phyloP scores from a whole-genome alignment of 2,888 invertebrate genomes.

The Lithophane semibrunnea region DNA sequence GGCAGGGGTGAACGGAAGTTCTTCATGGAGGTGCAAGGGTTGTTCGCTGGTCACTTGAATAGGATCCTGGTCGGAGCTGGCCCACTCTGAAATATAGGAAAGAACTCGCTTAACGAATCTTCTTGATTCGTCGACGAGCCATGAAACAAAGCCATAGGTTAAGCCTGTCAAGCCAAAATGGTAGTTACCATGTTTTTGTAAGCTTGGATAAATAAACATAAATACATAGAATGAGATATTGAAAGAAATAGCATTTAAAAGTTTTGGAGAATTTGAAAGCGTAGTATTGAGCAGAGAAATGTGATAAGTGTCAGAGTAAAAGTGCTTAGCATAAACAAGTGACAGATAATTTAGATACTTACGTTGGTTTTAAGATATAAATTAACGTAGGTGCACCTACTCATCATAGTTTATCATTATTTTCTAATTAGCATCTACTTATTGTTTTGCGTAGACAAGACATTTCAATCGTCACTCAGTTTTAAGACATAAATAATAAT shows the following conservation, averaged over 20 bases:
- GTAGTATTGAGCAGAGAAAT: neutral
- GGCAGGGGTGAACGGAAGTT: conserved; percentile 60
- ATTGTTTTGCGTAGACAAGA: neutral
- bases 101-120: conserved; percentile 80
- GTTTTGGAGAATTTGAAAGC: neutral
- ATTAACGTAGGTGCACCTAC: conserved; percentile 37
- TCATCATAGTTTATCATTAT: neutral
- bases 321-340: conserved; percentile 10
- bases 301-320: conserved; percentile 2
- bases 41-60: conserved; percentile 68
- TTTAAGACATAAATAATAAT: neutral
- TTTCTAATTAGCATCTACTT: neutral
- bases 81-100: conserved; percentile 82
- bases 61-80: conserved; percentile 69
- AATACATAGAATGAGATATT: neutral
- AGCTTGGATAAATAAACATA: conserved; percentile 1
- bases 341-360: conserved; percentile 37
- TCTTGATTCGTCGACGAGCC: conserved; percentile 71
- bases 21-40: conserved; percentile 69
- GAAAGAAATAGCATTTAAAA: neutral
- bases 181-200: neutral
- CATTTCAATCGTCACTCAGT: neutral
- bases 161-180: conserved; percentile 7
- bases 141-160: conserved; percentile 65
- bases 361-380: conserved; percentile 11